Conservation (phyloP, 2,113 vertebrate genomes). For the rabbit (Oryctolagus cuniculus) region DNA sequence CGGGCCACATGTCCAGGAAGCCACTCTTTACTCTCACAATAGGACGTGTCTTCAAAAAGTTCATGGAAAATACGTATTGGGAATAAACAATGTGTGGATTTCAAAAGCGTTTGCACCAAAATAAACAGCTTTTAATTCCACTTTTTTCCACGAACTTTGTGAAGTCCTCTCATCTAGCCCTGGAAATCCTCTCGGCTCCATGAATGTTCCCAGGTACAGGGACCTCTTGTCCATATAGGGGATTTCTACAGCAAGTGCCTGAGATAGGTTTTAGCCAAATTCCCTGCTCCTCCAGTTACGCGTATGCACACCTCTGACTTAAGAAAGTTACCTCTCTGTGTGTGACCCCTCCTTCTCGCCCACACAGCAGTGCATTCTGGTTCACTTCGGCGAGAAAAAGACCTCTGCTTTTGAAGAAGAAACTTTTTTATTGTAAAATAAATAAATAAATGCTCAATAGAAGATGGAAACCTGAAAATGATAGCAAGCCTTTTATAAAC, state of each 20-base stretch:
- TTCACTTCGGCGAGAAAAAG: neutral
- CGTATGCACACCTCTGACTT: slow-evolving; percentile 10
- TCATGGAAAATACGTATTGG: too few relatives aligned
- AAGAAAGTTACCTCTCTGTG: neutral
- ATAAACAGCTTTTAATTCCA: too few relatives aligned
- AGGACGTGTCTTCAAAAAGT: too few relatives aligned
- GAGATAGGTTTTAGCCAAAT: slow-evolving; percentile 34
- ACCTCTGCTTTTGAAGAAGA: slow-evolving; percentile 38
- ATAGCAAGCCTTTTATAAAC: neutral
- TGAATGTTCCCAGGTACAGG: slow-evolving; percentile 6
- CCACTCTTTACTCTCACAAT: neutral
- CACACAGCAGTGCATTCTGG: neutral
- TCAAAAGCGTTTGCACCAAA: too few relatives aligned
- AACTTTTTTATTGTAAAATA: neutral
- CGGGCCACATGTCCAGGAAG: neutral
- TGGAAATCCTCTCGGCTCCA: slow-evolving; percentile 60
- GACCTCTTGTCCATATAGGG: slow-evolving; percentile 46
- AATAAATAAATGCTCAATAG: neutral
- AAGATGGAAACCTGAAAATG: slow-evolving; percentile 1
- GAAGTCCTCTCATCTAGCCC: neutral
- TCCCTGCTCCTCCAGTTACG: slow-evolving; percentile 4
- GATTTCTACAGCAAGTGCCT: slow-evolving; percentile 84
- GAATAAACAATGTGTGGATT: too few relatives aligned
- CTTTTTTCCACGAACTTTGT: too few relatives aligned
- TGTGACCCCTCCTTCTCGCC: neutral